These are phyloP conservation scores for Monodelphis domestica DNA, from an alignment of 2,797 vertebrate species.

Conservation along the genomic window DNA sequence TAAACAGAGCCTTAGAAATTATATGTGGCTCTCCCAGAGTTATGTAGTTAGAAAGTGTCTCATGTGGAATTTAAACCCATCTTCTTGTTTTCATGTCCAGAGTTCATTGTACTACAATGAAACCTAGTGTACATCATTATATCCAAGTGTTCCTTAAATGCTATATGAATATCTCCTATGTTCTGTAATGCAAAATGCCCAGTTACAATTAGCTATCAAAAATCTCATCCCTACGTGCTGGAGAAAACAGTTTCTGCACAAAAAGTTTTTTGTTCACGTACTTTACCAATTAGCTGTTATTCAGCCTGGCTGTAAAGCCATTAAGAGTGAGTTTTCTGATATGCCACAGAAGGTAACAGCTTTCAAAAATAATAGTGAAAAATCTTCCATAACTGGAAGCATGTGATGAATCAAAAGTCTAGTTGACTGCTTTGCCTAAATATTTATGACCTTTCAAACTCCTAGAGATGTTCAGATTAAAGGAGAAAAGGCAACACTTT, in stretches of 20 bases:
- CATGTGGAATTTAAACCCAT: too few relatives aligned
- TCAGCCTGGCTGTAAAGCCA: constrained; percentile 85
- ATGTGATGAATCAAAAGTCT: constrained; percentile 85
- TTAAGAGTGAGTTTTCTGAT: constrained; percentile 84
- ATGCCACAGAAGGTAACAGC: constrained; percentile 85
- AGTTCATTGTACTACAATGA: too few relatives aligned
- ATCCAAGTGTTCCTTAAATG: too few relatives aligned
- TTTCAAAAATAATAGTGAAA: constrained; percentile 87
- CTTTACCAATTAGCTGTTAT: constrained; percentile 87
- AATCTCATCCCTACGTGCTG: constrained; percentile 85
- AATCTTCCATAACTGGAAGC: constrained; percentile 86
- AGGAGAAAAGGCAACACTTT: constrained; percentile 78
- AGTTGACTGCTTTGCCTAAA: constrained; percentile 81
- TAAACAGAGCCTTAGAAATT: too few relatives aligned
- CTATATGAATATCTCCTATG: constrained; percentile 74
- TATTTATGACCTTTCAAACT: constrained; percentile 81
- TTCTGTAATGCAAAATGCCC: constrained; percentile 76
- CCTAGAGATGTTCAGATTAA: constrained; percentile 77
- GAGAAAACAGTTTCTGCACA: constrained; percentile 88
- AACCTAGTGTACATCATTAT: too few relatives aligned
- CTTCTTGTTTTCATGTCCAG: too few relatives aligned
- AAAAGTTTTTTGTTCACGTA: constrained; percentile 91
- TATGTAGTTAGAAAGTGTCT: too few relatives aligned
- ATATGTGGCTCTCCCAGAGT: too few relatives aligned
- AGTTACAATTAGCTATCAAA: constrained; percentile 90